Conservation (phyloP, 2,888 invertebrate genomes). For the Salticus scenicus region DNA sequence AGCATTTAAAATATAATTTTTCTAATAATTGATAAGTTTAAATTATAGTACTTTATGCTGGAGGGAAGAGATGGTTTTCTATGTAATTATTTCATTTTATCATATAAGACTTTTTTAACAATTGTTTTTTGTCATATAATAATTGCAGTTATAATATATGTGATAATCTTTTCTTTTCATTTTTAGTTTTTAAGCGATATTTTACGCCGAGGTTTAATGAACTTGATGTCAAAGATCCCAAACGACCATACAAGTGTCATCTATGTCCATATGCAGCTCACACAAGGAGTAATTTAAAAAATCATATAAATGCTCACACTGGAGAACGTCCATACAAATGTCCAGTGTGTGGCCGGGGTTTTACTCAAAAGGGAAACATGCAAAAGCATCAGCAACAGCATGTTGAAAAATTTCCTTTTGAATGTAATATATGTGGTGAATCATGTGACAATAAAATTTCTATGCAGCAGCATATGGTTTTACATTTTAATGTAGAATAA, state of each 20-base stretch:
- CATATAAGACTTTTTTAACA: too few relatives aligned
- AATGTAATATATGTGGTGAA: constrained; percentile 52
- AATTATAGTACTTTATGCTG: too few relatives aligned
- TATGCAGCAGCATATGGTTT: constrained; percentile 50
- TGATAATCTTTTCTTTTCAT: not conserved
- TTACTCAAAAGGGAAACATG: constrained; percentile 64
- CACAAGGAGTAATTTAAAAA: constrained; percentile 50
- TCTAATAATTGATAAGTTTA: too few relatives aligned
- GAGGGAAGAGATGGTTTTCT: too few relatives aligned
- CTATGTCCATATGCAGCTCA: constrained; percentile 62
- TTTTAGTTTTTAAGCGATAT: not conserved
- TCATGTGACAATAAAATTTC: constrained; percentile 45
- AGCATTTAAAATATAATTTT: too few relatives aligned
- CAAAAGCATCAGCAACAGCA: constrained; percentile 60
- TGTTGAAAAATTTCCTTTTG: constrained; percentile 47
- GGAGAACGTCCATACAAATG: constrained; percentile 65
- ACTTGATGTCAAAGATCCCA: constrained; percentile 41
- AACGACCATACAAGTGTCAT: constrained; percentile 65
- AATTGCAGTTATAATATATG: too few relatives aligned
- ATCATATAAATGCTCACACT: constrained; percentile 67
- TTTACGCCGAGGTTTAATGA: constrained; percentile 48
- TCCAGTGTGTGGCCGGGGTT: constrained; percentile 55
- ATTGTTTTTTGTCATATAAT: too few relatives aligned
- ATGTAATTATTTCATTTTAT: too few relatives aligned
- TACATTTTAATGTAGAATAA: constrained; percentile 29